Percentiles rank a stretch among this genome's conserved stretches.
Evolutionary conservation across 2,113 vertebrate genomes (phyloP).

Genomic region (Forbesichthys papilliferus): DNA sequence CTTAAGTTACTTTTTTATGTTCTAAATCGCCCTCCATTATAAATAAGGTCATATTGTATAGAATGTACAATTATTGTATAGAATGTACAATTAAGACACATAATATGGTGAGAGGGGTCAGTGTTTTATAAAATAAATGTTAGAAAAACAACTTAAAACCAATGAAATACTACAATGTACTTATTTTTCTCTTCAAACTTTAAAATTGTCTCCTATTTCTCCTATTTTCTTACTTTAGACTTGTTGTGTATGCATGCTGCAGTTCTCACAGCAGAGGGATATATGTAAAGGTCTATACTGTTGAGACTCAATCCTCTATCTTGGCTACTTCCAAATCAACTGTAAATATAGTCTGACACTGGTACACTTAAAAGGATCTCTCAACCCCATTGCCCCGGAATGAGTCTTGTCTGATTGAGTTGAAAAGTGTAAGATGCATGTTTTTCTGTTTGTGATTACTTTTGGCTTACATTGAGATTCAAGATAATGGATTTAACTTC

Average conservation of each 20-base stretch:
- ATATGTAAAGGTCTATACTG: constrained; percentile 30
- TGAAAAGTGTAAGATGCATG: constrained; percentile 23
- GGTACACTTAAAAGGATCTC: constrained; percentile 50
- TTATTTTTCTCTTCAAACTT: too few relatives aligned
- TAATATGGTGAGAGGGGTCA: too few relatives aligned
- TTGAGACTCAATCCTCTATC: constrained; percentile 37
- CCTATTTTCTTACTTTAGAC: too few relatives aligned
- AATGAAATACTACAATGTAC: background rate
- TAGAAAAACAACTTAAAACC: background rate
- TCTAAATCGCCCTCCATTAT: background rate
- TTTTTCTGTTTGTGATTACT: background rate
- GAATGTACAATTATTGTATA: too few relatives aligned
- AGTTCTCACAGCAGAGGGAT: constrained; percentile 25
- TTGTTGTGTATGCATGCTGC: constrained; percentile 9
- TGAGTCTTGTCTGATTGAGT: constrained; percentile 30
- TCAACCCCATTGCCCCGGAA: constrained; percentile 37
- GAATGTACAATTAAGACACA: too few relatives aligned
- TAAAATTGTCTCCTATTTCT: too few relatives aligned
- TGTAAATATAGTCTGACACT: constrained; percentile 51
- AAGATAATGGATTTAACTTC: too few relatives aligned
- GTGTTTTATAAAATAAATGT: background rate
- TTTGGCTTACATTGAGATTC: too few relatives aligned
- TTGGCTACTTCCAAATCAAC: constrained; percentile 53
- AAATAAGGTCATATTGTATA: background rate
- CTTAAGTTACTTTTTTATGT: background rate